Conservation (phyloP, 2,888 invertebrate species). For the Agrilus mali region DNA sequence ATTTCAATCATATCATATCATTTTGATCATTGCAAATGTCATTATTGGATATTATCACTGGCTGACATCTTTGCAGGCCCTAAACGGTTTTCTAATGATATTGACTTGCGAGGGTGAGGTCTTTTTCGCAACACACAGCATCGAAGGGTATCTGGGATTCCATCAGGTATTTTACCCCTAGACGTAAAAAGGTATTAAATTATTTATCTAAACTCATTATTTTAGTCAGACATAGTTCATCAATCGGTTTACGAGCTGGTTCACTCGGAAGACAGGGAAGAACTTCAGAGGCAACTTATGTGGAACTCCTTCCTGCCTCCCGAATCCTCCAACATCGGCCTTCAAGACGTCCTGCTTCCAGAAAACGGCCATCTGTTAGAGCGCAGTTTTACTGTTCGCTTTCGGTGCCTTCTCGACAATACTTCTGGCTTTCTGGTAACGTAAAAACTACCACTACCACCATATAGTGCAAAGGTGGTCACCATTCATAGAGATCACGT, state of each 20-base stretch:
- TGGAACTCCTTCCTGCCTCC: slow-evolving; percentile 89
- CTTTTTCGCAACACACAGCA: slow-evolving; percentile 98
- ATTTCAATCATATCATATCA: slow-evolving; percentile 15
- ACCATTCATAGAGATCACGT: slow-evolving; percentile 12
- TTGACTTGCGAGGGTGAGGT: slow-evolving; percentile 98
- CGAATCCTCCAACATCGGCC: slow-evolving; percentile 60
- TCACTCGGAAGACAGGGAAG: slow-evolving; percentile 97
- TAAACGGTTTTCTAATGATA: slow-evolving; percentile 98
- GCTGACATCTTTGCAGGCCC: slow-evolving; percentile 57
- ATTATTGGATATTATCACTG: neutral
- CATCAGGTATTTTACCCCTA: slow-evolving; percentile 70
- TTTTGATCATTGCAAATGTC: slow-evolving; percentile 1
- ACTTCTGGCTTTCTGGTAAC: slow-evolving; percentile 97
- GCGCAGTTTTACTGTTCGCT: slow-evolving; percentile 95
- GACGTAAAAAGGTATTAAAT: slow-evolving; percentile 1
- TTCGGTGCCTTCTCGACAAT: slow-evolving; percentile 96
- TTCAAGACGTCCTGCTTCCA: slow-evolving; percentile 80
- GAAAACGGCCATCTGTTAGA: slow-evolving; percentile 85
- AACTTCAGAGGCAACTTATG: slow-evolving; percentile 85
- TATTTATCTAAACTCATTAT: slow-evolving; percentile 22
- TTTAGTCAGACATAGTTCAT: slow-evolving; percentile 98
- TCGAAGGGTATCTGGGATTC: slow-evolving; percentile 99
- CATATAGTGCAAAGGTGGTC: neutral
- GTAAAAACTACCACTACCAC: slow-evolving; percentile 3
- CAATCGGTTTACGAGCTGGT: slow-evolving; percentile 98